Conservation (phyloP, 2,797 vertebrate species). For the Myripristis murdjan region DNA sequence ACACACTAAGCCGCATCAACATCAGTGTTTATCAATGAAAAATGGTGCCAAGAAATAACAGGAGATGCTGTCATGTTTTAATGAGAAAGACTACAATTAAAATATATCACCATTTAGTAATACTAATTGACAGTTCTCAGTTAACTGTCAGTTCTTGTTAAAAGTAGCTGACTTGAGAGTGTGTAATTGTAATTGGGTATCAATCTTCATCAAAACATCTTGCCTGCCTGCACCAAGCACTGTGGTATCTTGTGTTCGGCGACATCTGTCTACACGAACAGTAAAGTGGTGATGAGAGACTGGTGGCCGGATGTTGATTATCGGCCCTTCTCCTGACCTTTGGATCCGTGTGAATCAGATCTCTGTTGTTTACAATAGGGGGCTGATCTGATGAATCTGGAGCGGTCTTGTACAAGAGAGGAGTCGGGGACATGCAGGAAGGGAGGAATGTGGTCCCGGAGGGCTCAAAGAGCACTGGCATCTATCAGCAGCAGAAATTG, state of each 20-base stretch:
- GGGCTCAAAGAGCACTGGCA: constrained; percentile 75
- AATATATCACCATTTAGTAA: constrained; percentile 17
- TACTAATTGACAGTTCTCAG: constrained; percentile 54
- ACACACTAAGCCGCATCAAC: background rate
- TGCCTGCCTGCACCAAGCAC: background rate
- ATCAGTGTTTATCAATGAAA: constrained; percentile 14
- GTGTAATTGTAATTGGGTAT: constrained; percentile 50
- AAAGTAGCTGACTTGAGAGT: constrained; percentile 8
- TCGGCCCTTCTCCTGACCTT: constrained; percentile 68
- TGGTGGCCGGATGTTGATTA: constrained; percentile 48
- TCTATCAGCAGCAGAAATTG: constrained; percentile 80
- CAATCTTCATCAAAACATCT: constrained; percentile 46
- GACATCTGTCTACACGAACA: constrained; percentile 3
- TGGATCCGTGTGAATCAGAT: constrained; percentile 63
- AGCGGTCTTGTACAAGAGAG: constrained; percentile 58
- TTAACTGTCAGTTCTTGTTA: constrained; percentile 54
- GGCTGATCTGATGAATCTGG: constrained; percentile 65
- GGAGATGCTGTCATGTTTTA: constrained; percentile 29
- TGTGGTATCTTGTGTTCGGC: constrained; percentile 9
- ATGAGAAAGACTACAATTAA: constrained; percentile 38
- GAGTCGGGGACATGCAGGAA: constrained; percentile 35
- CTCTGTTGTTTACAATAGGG: constrained; percentile 61
- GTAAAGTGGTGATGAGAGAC: background rate
- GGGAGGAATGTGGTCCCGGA: constrained; percentile 61
- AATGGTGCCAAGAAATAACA: constrained; percentile 1